Base-by-base conservation (phyloP, 2,888 invertebrate genomes). In the Conus canariensis region DNA sequence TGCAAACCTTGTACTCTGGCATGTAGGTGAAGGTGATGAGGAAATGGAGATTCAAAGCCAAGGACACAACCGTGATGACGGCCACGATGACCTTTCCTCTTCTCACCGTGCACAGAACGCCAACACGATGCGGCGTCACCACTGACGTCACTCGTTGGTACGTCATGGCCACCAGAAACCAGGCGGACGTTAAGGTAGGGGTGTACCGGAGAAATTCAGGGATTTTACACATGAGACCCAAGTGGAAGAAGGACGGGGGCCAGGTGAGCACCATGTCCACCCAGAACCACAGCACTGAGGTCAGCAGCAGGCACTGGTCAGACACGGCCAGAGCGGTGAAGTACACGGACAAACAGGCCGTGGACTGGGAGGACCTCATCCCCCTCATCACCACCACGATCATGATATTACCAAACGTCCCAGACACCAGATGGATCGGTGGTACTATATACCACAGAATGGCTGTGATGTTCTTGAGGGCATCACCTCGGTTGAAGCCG, bases 61-160 rank as follows among this genome's bases (percentile, higher is more conserved):
- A 80, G 30, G 80, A 30, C 30, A 80, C 80, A 30, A 30, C 16
- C 30, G 22, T 45, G 30, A 80, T 80, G 10, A 22, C 7, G 12
- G 80, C 3, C 4, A 80, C 45, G 45, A 80, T 45, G 80, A 80
- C 14, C 45, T 80, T 80, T 30, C 30, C 80, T 45, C 30, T 80
- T 80, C 45, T 80, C 16, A 80, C 80, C 0, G 80, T 80, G 45
- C 80, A 80, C 80, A 80, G 10, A 30, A 45, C 30, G 19, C 14
- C 80, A 45, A 80, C 80, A 45, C 80, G 80, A 80, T 80, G 80
- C 14, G 80, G 80, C 19, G 14, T 19, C 14, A 80, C 45, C 45
- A 80, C 80, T 80, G 80, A 80, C 80, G 80, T 80, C 80, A 80
- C 80, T 80, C 80, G 30, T 8, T 80, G 80, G 45, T 80, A 80